A percentile compares a stretch with the other conserved stretches of the same genome.
These are phyloP conservation scores for Mastacembelus armatus DNA, from an alignment of 2,797 vertebrate species.

Conservation along the genomic window DNA sequence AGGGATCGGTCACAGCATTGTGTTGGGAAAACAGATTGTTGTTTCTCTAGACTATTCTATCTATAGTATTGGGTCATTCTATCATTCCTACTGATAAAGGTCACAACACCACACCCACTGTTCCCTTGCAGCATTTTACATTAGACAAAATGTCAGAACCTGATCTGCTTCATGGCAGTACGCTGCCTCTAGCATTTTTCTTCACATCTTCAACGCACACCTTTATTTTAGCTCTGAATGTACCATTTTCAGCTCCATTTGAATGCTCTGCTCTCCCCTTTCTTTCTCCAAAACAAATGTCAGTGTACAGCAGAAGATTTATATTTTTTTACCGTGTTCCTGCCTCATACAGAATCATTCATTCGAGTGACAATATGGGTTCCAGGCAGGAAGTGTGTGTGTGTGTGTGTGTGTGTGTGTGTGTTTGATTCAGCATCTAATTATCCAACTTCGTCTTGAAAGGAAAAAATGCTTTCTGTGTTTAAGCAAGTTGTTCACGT, in stretches of 20 bases:
- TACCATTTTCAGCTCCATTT: conserved; percentile 61
- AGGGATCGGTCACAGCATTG: conserved; percentile 21
- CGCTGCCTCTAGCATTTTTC: conserved; percentile 61
- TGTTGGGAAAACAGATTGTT: conserved; percentile 57
- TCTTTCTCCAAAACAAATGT: conserved; percentile 59
- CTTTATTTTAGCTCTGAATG: conserved; percentile 64
- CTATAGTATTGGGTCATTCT: conserved; percentile 58
- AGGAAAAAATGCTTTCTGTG: conserved; percentile 69
- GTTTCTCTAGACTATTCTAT: conserved; percentile 50
- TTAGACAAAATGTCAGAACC: conserved; percentile 78
- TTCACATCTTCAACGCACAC: conserved; percentile 59
- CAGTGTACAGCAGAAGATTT: conserved; percentile 58
- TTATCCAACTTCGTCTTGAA: conserved; percentile 74
- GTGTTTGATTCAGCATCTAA: conserved; percentile 69
- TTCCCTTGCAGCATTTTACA: conserved; percentile 67
- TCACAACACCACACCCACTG: conserved; percentile 70
- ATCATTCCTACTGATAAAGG: conserved; percentile 72
- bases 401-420: not conserved
- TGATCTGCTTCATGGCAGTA: conserved; percentile 66
- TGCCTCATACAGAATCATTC: conserved; percentile 64
- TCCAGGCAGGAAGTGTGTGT: conserved; percentile 63
- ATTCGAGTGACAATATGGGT: conserved; percentile 75
- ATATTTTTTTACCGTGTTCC: conserved; percentile 47
- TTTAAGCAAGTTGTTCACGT: conserved; percentile 81
- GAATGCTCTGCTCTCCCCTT: conserved; percentile 46